Evolutionary conservation across 2,113 vertebrate species (phyloP).

Genomic region (Ceratotherium simum): DNA sequence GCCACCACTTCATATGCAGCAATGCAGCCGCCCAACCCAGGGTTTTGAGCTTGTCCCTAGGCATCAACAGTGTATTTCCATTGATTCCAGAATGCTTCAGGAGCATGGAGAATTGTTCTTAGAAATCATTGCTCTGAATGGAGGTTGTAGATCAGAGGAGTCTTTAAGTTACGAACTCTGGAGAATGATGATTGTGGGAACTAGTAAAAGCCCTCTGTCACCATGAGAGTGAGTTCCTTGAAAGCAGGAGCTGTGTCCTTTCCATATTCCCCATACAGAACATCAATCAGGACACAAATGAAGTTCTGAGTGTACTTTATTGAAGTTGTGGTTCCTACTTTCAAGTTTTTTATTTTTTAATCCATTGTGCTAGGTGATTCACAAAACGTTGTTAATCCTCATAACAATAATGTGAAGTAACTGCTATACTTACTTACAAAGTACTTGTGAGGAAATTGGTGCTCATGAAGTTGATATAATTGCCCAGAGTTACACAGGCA

Average conservation of each 20-base stretch:
- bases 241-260: neutral
- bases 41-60: neutral
- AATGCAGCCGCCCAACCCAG: neutral
- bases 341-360: neutral
- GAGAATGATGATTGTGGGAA: neutral
- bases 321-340: neutral
- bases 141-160: neutral
- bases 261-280: neutral
- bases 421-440: neutral
- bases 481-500: neutral
- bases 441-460: neutral
- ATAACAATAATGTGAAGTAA: neutral
- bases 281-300: neutral
- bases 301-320: neutral
- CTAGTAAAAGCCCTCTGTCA: neutral
- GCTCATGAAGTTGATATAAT: neutral
- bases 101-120: neutral
- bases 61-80: neutral
- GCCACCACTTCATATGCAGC: neutral
- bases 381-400: neutral
- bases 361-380: neutral
- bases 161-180: neutral
- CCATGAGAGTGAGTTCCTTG: neutral
- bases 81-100: neutral
- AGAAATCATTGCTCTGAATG: neutral